Evolutionary conservation across 2,888 invertebrate genomes (phyloP).

Genomic region (Apoda limacodes): DNA sequence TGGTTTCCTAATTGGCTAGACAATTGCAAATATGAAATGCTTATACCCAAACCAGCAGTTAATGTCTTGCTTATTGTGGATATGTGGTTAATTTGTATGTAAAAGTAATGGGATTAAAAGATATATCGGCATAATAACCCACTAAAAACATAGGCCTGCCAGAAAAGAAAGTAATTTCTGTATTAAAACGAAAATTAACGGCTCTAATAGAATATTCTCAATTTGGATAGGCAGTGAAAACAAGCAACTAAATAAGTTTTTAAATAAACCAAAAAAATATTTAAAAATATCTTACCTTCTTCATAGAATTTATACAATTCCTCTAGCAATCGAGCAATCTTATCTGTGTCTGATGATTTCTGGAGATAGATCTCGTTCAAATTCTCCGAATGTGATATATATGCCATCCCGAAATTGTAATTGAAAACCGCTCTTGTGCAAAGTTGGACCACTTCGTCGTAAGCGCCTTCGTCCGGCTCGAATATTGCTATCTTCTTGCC

Average conservation of each 20-base stretch:
- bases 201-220: neutral
- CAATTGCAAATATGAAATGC: no score
- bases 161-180: neutral
- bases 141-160: no score
- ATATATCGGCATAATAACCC: no score
- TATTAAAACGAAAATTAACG: neutral
- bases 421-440: conserved; percentile 74
- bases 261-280: no score
- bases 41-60: no score
- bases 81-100: no score
- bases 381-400: conserved; percentile 69
- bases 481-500: conserved; percentile 62
- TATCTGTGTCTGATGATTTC: conserved; percentile 51
- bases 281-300: conserved; percentile 31
- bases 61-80: no score
- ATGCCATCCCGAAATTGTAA: conserved; percentile 67
- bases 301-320: conserved; percentile 69
- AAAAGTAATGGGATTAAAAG: no score
- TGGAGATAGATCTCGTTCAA: conserved; percentile 75
- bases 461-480: conserved; percentile 65
- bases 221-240: neutral
- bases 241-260: neutral
- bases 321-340: conserved; percentile 66
- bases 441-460: conserved; percentile 60
- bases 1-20: no score